A percentile compares a stretch with the other conserved stretches of the same genome.
Conservation (phyloP, 2,113 vertebrate species). For the Platanista minor region DNA sequence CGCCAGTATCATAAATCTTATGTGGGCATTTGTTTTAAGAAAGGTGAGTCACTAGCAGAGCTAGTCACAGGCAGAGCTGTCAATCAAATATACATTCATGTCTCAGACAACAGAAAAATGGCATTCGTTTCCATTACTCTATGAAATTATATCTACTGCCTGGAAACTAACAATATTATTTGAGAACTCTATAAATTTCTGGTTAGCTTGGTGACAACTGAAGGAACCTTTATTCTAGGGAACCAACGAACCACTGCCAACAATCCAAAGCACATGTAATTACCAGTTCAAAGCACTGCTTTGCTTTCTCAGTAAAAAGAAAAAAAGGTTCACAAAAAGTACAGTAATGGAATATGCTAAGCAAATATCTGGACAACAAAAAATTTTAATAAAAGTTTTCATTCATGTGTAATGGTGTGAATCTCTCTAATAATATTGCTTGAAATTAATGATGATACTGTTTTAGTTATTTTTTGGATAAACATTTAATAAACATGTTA, state of each 20-base stretch:
- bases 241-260: not conserved
- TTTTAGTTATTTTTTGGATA: not conserved
- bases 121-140: accelerated
- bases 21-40: not conserved
- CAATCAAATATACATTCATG: not conserved
- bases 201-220: not conserved
- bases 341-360: not conserved
- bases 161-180: not conserved
- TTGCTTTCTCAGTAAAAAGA: not conserved
- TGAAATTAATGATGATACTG: not conserved
- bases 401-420: not conserved
- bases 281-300: not conserved
- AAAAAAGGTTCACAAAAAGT: not conserved
- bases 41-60: not conserved
- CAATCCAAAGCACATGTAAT: not conserved
- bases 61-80: not conserved
- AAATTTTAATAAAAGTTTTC: not conserved
- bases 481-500: not conserved
- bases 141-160: not conserved
- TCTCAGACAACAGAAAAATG: not conserved
- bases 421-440: not conserved
- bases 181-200: not conserved
- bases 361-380: not conserved
- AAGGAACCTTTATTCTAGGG: not conserved
- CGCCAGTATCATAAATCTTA: not conserved